A percentile compares a stretch with the other conserved stretches of the same genome.
Evolutionary conservation across 2,797 vertebrate species (phyloP).

Genomic region (Enteromius thamalakanensis): DNA sequence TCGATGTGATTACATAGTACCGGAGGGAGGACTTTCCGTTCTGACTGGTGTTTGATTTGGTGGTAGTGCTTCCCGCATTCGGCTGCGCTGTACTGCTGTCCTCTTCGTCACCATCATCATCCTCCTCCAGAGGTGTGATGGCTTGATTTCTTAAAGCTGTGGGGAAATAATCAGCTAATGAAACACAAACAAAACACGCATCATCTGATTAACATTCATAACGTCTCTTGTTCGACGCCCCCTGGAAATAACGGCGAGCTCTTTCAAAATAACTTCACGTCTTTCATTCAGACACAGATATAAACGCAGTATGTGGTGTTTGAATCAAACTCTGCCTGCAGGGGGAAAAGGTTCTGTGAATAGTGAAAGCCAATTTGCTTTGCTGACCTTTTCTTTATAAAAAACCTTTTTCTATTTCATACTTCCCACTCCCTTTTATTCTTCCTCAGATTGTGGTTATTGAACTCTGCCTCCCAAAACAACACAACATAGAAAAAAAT

Average conservation of each 20-base stretch:
- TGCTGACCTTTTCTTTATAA: constrained; percentile 57
- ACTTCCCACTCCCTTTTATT: constrained; percentile 63
- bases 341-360: constrained; percentile 31
- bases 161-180: constrained; percentile 38
- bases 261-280: constrained; percentile 29
- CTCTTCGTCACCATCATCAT: constrained; percentile 66
- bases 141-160: constrained; percentile 82
- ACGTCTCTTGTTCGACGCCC: not conserved
- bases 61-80: constrained; percentile 76
- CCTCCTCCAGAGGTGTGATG: constrained; percentile 56
- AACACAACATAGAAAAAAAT: constrained; percentile 52
- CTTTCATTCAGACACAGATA: constrained; percentile 42
- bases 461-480: constrained; percentile 61
- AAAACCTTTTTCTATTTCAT: constrained; percentile 65
- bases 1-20: constrained; percentile 95
- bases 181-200: not conserved
- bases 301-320: constrained; percentile 38
- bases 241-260: not conserved
- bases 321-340: constrained; percentile 26
- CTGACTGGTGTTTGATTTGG: constrained; percentile 84
- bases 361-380: constrained; percentile 51
- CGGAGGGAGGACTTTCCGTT: constrained; percentile 87
- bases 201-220: constrained; percentile 24
- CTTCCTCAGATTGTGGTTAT: constrained; percentile 62
- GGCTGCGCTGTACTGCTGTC: constrained; percentile 75